Percentiles rank a stretch among this genome's conserved stretches.
Evolutionary conservation across 2,797 vertebrate genomes (phyloP).

Genomic region (Channallabes apus): DNA sequence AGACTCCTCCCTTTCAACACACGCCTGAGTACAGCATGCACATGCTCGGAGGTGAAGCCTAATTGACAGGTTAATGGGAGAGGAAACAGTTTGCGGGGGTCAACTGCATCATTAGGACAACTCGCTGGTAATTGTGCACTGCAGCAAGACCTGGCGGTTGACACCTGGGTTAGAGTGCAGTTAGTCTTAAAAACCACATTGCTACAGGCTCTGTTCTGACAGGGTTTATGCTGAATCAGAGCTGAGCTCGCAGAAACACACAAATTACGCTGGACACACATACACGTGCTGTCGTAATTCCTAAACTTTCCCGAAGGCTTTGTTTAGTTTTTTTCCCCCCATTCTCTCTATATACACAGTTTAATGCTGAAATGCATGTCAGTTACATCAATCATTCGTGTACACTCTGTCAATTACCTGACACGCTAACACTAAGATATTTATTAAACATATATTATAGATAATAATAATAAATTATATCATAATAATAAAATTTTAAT

Average conservation of each 20-base stretch:
- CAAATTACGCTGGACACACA: slow-evolving; percentile 29
- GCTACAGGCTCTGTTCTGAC: slow-evolving; percentile 54
- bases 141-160: slow-evolving; percentile 51
- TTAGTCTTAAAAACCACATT: slow-evolving; percentile 52
- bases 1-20: slow-evolving; percentile 1
- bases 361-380: neutral
- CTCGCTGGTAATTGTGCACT: slow-evolving; percentile 53
- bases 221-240: slow-evolving; percentile 54
- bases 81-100: slow-evolving; percentile 51
- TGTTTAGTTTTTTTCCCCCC: neutral
- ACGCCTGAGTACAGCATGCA: slow-evolving; percentile 16
- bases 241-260: slow-evolving; percentile 34
- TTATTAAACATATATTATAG: neutral
- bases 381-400: neutral
- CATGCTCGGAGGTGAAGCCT: slow-evolving; percentile 53
- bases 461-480: neutral
- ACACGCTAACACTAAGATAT: neutral
- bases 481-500: neutral
- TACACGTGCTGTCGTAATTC: neutral
- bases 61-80: slow-evolving; percentile 65
- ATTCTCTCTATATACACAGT: neutral
- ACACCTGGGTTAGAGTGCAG: slow-evolving; percentile 56
- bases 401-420: neutral
- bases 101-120: slow-evolving; percentile 58
- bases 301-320: slow-evolving; percentile 38